Evolutionary conservation across 53 echinoderm and acorn worm genomes (phyloP), one percentile per base, ranked within the genome.

Genomic region (Glandiceps talaboti): DNA sequence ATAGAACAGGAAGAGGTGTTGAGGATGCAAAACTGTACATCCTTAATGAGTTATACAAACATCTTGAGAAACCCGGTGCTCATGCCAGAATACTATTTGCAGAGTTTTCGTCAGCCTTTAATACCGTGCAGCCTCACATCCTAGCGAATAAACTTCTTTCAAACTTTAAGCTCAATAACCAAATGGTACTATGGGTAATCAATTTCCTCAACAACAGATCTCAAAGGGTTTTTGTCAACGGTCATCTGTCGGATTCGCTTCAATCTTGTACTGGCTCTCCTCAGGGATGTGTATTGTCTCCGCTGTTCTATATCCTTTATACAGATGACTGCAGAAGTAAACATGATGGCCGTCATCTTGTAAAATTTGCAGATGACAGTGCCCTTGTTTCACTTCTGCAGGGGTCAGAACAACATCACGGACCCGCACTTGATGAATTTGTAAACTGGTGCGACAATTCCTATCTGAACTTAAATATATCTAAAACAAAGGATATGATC

Each of bases 231-330:
- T 32, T 32, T 32, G n/a, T 78, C 32, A 32, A 1, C 25, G 1
- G 25, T 26, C 14, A 1, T 14, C 1, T 10, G 26, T 78, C 79
- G 27, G 0, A 31, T 32, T 26, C 26, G 26, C 1, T 28, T 14
- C 32, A 32, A 12, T 31, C 1, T 32, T 25, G 27, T 20, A 78
- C 79, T 32, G 32, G 32, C 31, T 78, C 77, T 14, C 77, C 77
- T 28, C 77, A 77, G 30, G 77, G 77, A 1, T 77, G 77, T 29
- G 77, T 77, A 1, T 30, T 77, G 1, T 77, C 77, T 25, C 77
- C 77, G 0, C 29, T 77, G 30, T 25, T 77, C 1, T 77, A 77
- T 30, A 77, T 77, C 30, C 77, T 77, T 14, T 77, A 77, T 25
- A 77, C 77, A 1, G 30, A 77, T 29, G 77, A 77, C 29, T 77